phyloP scores from a whole-genome alignment of 2,113 vertebrate genomes.

The Sinocyclocheilus maitianheensis region DNA sequence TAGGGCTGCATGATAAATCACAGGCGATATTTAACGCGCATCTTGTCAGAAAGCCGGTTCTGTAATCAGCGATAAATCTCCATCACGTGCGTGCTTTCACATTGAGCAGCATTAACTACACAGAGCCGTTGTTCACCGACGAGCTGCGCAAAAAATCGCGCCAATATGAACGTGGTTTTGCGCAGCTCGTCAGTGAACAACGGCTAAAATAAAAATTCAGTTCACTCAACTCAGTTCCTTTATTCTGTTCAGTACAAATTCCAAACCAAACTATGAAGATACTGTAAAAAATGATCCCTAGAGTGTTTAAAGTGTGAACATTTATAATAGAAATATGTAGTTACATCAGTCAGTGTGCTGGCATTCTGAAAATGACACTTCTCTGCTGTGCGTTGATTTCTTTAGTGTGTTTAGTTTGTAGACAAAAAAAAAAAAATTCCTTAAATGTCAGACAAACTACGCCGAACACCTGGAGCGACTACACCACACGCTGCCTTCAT shows the following conservation, averaged over 20 bases:
- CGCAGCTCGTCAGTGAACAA: too few relatives aligned
- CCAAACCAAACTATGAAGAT: not conserved
- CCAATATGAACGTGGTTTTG: too few relatives aligned
- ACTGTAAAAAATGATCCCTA: not conserved
- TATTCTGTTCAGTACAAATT: not conserved
- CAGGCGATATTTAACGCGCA: too few relatives aligned
- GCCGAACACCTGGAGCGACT: conserved; percentile 37
- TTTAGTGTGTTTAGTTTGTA: conserved; percentile 29
- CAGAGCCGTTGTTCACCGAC: too few relatives aligned
- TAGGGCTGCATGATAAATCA: too few relatives aligned
- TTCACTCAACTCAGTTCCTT: not conserved
- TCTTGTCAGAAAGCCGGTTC: too few relatives aligned
- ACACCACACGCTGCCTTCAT: not conserved
- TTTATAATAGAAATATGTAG: not conserved
- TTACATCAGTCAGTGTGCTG: conserved; percentile 24
- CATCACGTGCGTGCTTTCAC: too few relatives aligned
- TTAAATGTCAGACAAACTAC: conserved; percentile 30
- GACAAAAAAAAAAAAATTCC: not conserved
- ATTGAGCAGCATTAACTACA: too few relatives aligned
- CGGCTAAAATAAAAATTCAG: not conserved
- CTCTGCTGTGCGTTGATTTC: conserved; percentile 21
- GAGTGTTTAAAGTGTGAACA: not conserved
- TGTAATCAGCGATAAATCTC: too few relatives aligned
- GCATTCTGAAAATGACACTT: conserved; percentile 34
- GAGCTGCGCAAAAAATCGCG: too few relatives aligned